Evolutionary conservation across 2,797 vertebrate genomes (phyloP).

Genomic region (Phoeniculus purpureus): DNA sequence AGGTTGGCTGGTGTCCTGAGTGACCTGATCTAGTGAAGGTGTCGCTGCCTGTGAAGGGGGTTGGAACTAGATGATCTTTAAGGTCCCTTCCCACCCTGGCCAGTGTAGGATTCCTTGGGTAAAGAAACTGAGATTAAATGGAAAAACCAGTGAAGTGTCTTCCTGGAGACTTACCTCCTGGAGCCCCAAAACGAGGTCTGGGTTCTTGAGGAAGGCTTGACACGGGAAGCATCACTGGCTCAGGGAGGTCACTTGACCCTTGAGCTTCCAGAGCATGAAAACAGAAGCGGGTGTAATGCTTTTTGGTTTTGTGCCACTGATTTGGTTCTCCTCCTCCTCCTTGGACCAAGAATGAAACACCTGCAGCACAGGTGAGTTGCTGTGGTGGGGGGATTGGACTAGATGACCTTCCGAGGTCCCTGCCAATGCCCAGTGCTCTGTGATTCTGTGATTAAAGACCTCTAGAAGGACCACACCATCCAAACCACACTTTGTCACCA

Average conservation of each 20-base stretch:
- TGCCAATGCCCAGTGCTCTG: no score
- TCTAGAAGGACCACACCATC: background rate
- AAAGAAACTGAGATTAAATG: background rate
- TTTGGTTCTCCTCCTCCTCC: background rate
- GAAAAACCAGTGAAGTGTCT: background rate
- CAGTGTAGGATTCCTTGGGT: background rate
- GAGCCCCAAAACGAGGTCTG: background rate
- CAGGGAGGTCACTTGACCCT: background rate
- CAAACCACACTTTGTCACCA: background rate
- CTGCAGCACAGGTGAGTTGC: background rate
- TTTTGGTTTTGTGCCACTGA: background rate
- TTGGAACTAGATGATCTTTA: no score
- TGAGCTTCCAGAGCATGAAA: background rate
- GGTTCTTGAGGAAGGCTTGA: background rate
- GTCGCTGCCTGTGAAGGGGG: no score
- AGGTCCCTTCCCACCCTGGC: no score
- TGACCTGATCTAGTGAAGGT: no score
- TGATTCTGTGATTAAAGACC: background rate
- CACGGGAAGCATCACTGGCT: background rate
- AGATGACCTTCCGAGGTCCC: no score
- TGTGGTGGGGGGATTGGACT: no score
- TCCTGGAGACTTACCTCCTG: background rate
- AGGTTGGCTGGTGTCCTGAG: no score
- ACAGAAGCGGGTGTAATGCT: background rate
- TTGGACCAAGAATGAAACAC: background rate